Evolutionary conservation across 1,140 invertebrate genomes (phyloP).

Genomic region (Ceratina australensis): DNA sequence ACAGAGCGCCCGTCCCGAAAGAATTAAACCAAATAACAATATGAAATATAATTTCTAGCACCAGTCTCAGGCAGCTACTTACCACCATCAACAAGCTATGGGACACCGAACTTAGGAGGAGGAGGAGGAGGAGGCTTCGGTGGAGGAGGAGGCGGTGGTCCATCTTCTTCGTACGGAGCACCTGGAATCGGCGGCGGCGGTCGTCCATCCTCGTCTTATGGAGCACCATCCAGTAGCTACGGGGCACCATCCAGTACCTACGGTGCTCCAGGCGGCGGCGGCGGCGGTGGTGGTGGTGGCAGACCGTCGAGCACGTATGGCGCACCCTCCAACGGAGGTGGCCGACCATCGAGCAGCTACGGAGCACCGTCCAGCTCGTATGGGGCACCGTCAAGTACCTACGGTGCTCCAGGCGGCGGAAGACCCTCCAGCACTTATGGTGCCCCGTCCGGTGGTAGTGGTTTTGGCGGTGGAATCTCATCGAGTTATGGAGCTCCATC

Average conservation of each 20-base stretch:
- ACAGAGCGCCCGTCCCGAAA: no score
- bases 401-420: constrained; percentile 33
- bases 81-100: constrained; percentile 78
- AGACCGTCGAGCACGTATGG: constrained; percentile 61
- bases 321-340: constrained; percentile 59
- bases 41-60: constrained; percentile 53
- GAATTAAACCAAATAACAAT: no score
- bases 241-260: constrained; percentile 74
- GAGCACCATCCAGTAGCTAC: constrained; percentile 55
- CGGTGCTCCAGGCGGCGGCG: constrained; percentile 67
- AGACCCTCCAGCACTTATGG: constrained; percentile 63
- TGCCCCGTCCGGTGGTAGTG: constrained; percentile 50
- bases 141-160: constrained; percentile 67
- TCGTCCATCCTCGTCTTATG: constrained; percentile 62
- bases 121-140: constrained; percentile 67
- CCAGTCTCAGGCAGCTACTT: constrained; percentile 73
- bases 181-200: constrained; percentile 73
- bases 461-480: constrained; percentile 43
- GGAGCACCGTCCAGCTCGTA: constrained; percentile 63
- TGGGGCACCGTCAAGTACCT: constrained; percentile 36
- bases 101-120: constrained; percentile 78
- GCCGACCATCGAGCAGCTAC: constrained; percentile 62
- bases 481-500: constrained; percentile 25
- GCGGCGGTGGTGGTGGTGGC: constrained; percentile 48
- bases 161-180: constrained; percentile 71